These are phyloP conservation scores for Drosophila gaucha DNA, from an alignment of 2,888 invertebrate species.

Conservation along the genomic window DNA sequence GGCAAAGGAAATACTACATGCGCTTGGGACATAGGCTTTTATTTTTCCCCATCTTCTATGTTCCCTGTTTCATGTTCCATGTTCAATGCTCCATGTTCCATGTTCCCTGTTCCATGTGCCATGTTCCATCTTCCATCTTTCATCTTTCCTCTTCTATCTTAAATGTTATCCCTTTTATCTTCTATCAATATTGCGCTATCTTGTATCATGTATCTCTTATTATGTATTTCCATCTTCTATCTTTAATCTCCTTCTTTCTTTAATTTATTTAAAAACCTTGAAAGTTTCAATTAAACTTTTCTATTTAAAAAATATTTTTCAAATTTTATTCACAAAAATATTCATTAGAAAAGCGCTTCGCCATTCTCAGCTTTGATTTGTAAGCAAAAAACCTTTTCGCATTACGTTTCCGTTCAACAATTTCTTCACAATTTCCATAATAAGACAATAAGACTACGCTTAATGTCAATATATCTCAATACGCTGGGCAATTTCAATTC, in stretches of 20 bases:
- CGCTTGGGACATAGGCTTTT: no score
- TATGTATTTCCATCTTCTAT: background rate
- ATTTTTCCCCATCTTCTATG: no score
- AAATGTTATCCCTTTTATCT: background rate
- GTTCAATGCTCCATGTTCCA: no score
- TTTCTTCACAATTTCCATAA: conserved; percentile 29
- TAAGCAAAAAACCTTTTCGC: background rate
- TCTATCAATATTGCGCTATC: background rate
- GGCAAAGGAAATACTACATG: no score
- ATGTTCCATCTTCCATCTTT: background rate
- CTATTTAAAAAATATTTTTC: background rate
- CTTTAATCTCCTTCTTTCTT: no score
- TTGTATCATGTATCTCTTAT: background rate
- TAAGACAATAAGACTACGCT: conserved; percentile 36
- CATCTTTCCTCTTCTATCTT: background rate
- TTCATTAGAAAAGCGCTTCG: background rate
- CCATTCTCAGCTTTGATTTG: background rate
- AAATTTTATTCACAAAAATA: background rate
- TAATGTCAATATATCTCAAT: conserved; percentile 40
- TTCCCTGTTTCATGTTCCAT: no score
- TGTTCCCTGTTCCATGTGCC: background rate
- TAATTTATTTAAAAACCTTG: background rate
- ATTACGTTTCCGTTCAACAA: background rate
- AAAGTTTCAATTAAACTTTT: background rate
- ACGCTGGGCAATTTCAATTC: conserved; percentile 26